Percentiles rank a stretch among this genome's conserved stretches.
These are phyloP conservation scores for Brachypodius melanocephalos DNA, from an alignment of 2,113 vertebrate species.

Conservation along the genomic window DNA sequence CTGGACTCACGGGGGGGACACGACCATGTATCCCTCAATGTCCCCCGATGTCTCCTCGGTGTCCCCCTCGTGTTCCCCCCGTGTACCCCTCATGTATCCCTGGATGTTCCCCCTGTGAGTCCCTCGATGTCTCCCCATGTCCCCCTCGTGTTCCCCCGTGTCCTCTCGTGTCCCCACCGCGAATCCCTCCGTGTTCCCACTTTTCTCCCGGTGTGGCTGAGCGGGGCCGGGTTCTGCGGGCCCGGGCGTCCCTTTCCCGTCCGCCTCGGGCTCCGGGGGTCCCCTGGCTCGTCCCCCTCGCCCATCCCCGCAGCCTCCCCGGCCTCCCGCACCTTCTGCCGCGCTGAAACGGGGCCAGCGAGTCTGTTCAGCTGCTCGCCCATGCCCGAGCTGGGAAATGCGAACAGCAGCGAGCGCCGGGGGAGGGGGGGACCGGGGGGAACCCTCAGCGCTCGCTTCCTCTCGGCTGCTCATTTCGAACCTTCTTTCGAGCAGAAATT, in stretches of 20 bases:
- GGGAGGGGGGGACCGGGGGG: background rate
- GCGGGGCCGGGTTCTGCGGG: too few species aligned
- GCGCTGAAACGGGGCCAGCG: conserved; percentile 52
- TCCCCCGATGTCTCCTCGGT: too few species aligned
- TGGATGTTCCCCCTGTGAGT: too few species aligned
- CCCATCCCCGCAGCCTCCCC: background rate
- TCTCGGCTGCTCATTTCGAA: conserved; percentile 67
- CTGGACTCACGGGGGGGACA: accelerated
- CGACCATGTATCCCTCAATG: too few species aligned
- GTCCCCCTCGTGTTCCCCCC: background rate
- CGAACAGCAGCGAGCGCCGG: conserved; percentile 14
- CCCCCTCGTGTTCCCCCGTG: too few species aligned
- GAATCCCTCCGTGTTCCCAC: background rate
- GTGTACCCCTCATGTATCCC: too few species aligned
- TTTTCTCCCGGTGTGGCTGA: background rate
- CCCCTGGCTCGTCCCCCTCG: background rate
- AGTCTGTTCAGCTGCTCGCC: conserved; percentile 11
- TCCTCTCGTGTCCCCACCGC: too few species aligned
- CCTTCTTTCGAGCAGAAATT: conserved; percentile 65
- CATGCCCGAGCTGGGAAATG: conserved; percentile 47
- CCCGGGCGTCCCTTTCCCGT: background rate
- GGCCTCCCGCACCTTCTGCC: conserved; percentile 56
- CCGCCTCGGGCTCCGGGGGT: background rate
- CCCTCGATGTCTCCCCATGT: background rate
- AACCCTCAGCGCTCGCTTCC: conserved; percentile 40